Conservation (phyloP, 2,797 vertebrate species). For the Sebastes paucispinis region DNA sequence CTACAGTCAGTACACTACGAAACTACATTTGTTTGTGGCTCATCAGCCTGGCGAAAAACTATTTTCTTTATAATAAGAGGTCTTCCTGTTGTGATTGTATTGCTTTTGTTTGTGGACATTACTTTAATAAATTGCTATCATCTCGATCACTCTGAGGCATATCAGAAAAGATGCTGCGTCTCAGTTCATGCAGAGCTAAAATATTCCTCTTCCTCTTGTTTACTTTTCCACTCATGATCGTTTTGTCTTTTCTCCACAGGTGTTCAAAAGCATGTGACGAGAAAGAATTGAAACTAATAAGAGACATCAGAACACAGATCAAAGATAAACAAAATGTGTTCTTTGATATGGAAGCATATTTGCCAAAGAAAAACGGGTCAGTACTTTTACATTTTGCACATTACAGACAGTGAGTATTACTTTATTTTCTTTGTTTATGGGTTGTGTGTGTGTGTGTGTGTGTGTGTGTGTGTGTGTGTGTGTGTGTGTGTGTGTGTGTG, state of each 20-base stretch:
- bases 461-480: background rate
- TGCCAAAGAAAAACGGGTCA: conserved; percentile 97
- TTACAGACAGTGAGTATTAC: background rate
- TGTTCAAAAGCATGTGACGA: conserved; percentile 76
- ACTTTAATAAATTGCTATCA: background rate
- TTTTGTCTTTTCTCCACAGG: conserved; percentile 71
- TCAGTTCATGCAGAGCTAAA: background rate
- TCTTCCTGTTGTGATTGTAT: background rate
- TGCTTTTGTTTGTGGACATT: background rate
- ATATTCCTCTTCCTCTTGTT: background rate
- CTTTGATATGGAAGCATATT: conserved; percentile 98
- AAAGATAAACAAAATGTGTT: conserved; percentile 94
- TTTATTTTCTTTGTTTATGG: background rate
- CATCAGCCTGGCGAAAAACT: background rate
- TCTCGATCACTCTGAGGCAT: background rate
- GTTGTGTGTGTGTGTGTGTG: background rate
- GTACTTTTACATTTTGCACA: conserved; percentile 19
- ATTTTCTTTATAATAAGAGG: background rate
- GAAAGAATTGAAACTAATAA: conserved; percentile 83
- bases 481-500: background rate
- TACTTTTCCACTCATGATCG: background rate
- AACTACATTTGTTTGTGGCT: background rate
- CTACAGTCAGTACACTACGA: background rate
- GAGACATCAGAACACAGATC: conserved; percentile 88
- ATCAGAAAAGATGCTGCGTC: background rate